Conservation (phyloP, 2,113 vertebrate genomes). For the Coregonus clupeaformis region DNA sequence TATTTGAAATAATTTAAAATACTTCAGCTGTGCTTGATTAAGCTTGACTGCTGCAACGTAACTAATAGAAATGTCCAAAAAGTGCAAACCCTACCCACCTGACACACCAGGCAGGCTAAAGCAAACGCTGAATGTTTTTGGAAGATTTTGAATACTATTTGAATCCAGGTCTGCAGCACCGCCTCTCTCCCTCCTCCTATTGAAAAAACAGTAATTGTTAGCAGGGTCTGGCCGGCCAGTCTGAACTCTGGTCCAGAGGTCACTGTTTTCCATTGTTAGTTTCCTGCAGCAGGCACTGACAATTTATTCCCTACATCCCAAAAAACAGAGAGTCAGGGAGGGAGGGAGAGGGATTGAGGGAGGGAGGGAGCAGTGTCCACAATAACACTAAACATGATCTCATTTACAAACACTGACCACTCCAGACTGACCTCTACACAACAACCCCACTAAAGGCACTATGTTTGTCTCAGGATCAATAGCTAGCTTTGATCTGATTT, state of each 20-base stretch:
- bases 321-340: background rate
- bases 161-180: too few species aligned
- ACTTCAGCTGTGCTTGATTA: too few species aligned
- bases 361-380: background rate
- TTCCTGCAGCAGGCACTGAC: conserved; percentile 15
- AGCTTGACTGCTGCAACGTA: too few species aligned
- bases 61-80: too few species aligned
- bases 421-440: background rate
- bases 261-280: conserved; percentile 13
- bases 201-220: conserved; percentile 8
- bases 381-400: background rate
- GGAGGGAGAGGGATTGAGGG: background rate
- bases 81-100: too few species aligned
- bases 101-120: too few species aligned
- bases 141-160: too few species aligned
- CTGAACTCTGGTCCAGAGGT: background rate
- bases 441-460: background rate
- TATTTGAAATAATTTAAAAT: too few species aligned
- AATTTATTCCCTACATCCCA: conserved; percentile 9
- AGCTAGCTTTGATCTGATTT: background rate
- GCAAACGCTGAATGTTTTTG: too few species aligned
- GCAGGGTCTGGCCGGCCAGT: conserved; percentile 4
- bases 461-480: background rate
- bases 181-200: too few species aligned
- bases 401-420: background rate